These are phyloP conservation scores for Phasia obesa DNA, from an alignment of 2,888 invertebrate species.

Conservation along the genomic window DNA sequence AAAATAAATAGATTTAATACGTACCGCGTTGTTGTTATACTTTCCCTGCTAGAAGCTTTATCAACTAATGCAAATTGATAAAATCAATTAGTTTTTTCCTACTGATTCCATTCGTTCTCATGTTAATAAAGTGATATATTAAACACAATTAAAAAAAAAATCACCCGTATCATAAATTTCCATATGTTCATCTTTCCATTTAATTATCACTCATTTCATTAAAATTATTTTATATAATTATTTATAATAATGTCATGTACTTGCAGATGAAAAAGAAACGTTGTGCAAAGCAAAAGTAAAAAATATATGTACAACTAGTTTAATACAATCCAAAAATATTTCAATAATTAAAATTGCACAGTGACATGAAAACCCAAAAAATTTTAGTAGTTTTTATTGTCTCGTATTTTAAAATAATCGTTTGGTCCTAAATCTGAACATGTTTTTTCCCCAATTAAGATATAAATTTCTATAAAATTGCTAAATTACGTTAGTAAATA, in stretches of 20 bases:
- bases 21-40: neutral
- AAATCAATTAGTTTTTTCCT: slow-evolving; percentile 34
- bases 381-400: no score
- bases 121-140: neutral
- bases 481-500: no score
- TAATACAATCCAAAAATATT: neutral
- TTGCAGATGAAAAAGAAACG: neutral
- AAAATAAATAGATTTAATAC: no score
- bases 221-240: slow-evolving; percentile 14
- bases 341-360: slow-evolving; percentile 12
- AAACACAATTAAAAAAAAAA: slow-evolving; percentile 2
- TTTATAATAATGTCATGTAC: neutral
- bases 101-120: neutral
- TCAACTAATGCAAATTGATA: slow-evolving; percentile 11
- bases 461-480: no score
- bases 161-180: slow-evolving; percentile 30
- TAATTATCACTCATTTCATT: slow-evolving; percentile 33
- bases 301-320: slow-evolving; percentile 5
- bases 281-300: slow-evolving; percentile 16
- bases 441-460: no score
- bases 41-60: slow-evolving; percentile 8
- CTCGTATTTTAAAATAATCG: no score
- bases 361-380: neutral
- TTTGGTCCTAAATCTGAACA: no score
- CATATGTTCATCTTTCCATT: slow-evolving; percentile 23